Conservation (phyloP, 2,113 vertebrate species). For the Pseudorasbora parva region DNA sequence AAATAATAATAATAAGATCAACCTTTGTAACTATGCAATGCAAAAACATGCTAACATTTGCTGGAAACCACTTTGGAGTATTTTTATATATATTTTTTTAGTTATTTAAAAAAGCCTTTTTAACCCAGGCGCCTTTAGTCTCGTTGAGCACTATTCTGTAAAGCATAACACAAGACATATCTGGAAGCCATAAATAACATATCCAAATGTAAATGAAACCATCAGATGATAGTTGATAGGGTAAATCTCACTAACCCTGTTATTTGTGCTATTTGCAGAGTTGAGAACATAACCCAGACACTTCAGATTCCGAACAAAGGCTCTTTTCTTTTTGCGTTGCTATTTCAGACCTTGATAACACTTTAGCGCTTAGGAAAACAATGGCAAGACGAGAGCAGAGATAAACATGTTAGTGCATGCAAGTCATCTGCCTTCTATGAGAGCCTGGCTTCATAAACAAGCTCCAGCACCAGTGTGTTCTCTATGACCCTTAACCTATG, state of each 20-base stretch:
- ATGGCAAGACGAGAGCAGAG: conserved; percentile 48
- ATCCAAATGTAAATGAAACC: not conserved
- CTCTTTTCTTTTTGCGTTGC: conserved; percentile 38
- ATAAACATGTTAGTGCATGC: conserved; percentile 55
- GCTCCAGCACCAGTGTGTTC: conserved; percentile 32
- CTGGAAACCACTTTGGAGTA: not conserved
- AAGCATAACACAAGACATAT: not conserved
- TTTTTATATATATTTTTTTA: no score
- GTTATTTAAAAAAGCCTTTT: not conserved
- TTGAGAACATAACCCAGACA: conserved; percentile 35
- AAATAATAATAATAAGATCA: not conserved
- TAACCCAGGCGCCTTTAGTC: not conserved
- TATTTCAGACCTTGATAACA: conserved; percentile 44
- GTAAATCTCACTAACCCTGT: conserved; percentile 12
- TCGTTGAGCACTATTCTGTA: not conserved
- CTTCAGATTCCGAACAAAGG: conserved; percentile 41
- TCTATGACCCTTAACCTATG: conserved; percentile 34
- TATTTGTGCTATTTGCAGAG: conserved; percentile 32
- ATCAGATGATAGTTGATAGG: conserved; percentile 29
- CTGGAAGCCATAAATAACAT: not conserved
- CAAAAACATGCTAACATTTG: not conserved
- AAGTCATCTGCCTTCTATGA: conserved; percentile 46
- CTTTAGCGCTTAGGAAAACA: conserved; percentile 47
- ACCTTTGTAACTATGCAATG: no score
- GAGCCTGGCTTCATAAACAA: conserved; percentile 50